Conservation (phyloP, 2,797 vertebrate genomes). For the Lepilemur ruficaudatus region DNA sequence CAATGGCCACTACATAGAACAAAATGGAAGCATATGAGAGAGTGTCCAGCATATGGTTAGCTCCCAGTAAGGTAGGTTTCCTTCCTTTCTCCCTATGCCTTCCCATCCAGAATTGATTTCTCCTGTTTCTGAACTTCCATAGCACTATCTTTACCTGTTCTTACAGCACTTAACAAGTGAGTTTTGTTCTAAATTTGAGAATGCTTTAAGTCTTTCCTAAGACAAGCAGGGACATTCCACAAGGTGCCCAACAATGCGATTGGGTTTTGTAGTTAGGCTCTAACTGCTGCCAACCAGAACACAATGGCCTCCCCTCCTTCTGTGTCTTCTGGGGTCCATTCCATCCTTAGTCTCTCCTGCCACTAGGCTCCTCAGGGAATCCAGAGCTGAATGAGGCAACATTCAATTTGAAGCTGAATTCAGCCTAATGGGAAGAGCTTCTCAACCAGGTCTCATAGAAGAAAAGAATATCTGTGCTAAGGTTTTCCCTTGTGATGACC, state of each 20-base stretch:
- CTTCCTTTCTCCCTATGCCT: background rate
- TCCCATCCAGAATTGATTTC: background rate
- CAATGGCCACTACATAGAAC: background rate
- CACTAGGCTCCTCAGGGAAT: background rate
- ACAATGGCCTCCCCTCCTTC: fast-evolving
- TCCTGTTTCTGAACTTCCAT: background rate
- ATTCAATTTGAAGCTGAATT: background rate
- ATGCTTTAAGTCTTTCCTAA: background rate
- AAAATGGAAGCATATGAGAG: background rate
- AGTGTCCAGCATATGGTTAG: background rate
- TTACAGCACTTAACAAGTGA: background rate
- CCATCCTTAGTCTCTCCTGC: background rate
- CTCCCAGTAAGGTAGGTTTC: background rate
- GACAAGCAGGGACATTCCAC: background rate
- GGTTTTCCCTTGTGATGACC: background rate
- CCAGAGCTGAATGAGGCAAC: background rate
- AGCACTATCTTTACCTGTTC: background rate
- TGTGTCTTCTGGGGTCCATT: background rate
- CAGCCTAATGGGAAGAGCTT: background rate
- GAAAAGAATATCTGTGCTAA: background rate
- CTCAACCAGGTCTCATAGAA: background rate
- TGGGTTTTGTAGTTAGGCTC: background rate
- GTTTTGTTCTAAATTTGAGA: background rate
- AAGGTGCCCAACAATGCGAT: background rate
- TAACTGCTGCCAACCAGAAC: background rate